Percentiles rank a stretch among this genome's conserved stretches.
Conservation (phyloP, 2,113 vertebrate genomes). For the Tragelaphus scriptus region DNA sequence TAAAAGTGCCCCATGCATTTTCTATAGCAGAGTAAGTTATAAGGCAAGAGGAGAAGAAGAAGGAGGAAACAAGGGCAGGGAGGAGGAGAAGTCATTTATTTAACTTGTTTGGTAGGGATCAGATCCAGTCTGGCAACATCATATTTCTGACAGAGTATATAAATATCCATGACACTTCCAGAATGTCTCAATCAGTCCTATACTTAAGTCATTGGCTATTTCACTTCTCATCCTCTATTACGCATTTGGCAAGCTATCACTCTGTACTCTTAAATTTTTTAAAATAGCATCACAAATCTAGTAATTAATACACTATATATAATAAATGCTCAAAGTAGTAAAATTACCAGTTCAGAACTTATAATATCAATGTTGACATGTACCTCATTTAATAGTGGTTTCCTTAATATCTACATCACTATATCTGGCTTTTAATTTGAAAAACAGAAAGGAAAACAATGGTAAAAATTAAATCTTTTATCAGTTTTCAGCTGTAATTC, state of each 20-base stretch:
- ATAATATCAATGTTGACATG: background rate
- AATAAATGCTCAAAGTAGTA: background rate
- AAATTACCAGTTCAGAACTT: background rate
- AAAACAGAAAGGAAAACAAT: background rate
- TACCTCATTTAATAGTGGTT: background rate
- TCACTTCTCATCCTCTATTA: background rate
- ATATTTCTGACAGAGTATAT: background rate
- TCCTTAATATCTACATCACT: conserved; percentile 12
- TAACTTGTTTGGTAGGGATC: background rate
- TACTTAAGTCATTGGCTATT: background rate
- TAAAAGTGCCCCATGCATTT: background rate
- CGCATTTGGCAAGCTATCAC: background rate
- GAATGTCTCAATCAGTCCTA: background rate
- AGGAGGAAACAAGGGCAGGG: background rate
- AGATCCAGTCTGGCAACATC: background rate
- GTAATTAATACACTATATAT: background rate
- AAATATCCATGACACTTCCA: background rate
- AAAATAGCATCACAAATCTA: background rate
- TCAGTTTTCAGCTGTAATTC: background rate
- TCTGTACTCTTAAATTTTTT: background rate
- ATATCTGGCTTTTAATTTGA: background rate
- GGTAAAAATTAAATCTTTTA: background rate
- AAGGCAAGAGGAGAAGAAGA: background rate
- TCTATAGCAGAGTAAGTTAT: background rate
- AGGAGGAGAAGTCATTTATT: background rate